Base-by-base conservation (phyloP, 2,113 vertebrate genomes). In the Stictonetta naevosa region DNA sequence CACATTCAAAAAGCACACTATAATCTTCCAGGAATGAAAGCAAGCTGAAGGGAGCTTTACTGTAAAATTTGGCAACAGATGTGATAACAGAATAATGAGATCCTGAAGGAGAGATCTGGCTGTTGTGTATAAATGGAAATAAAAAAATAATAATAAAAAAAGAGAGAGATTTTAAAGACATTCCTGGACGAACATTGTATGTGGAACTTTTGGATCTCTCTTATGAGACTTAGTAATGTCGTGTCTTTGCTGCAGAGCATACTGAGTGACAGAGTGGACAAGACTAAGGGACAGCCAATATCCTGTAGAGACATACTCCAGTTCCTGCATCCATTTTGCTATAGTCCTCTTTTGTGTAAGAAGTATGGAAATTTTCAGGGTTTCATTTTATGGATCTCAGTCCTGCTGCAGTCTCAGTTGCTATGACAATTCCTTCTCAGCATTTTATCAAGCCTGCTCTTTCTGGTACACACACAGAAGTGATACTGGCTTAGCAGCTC, bases 351-450 rank as follows among this genome's bases (percentile, higher is more conserved):
- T 21, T 50, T 19, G 1, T 22, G 42, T 23, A 71, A 94, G 59
- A 67, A 8, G 11, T 13, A 28, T 29, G 46, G 34, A 52, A 74
- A 78, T 90, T 78, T 90, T 77, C 56, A 22, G 28, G 34, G 60
- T 83, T 90, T 31, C 46, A 80, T 83, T 34, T 77, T 34, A 72
- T 3, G 7, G 52, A 13, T 86, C 21, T 66, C 86, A 0, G 0
- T 85, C 40, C 83, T 92, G 42, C 93, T 90, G 73, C 64, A 86
- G 26, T 67, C 72, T 88, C 34, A 17, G 93, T 85, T 96, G 93
- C 79, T 86, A 78, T 92, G 92, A 60, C 90, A 88, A 88, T 86
- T 84, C 22, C 62, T 84, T 58, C 44, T 91, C 86, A 92, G 28
- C 19, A 29, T 78, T 88, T 78, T 72, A 69, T 74, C 60, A 52